phyloP scores from a whole-genome alignment of 1,140 invertebrate genomes.

The Pygmarrhopalites habei region DNA sequence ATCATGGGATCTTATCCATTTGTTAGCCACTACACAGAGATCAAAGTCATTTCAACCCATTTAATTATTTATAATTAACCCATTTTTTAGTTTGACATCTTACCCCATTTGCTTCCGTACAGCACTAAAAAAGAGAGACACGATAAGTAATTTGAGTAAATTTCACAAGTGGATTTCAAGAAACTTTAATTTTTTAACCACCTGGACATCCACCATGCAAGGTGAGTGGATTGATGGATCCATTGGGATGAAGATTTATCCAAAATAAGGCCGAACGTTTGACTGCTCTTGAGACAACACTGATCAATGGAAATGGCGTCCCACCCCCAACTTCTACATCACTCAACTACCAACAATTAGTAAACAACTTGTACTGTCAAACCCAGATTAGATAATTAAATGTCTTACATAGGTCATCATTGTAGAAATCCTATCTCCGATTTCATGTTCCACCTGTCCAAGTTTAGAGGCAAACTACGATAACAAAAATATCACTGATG shows the following conservation, averaged over 20 bases:
- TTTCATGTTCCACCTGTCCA: background rate
- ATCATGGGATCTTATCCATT: constrained; percentile 27
- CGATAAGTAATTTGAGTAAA: no score
- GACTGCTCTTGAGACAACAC: constrained; percentile 8
- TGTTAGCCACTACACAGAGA: constrained; percentile 24
- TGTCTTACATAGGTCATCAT: constrained; percentile 28
- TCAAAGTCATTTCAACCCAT: background rate
- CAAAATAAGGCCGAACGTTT: constrained; percentile 25
- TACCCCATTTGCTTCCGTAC: constrained; percentile 21
- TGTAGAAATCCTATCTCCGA: constrained; percentile 25
- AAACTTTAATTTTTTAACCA: background rate
- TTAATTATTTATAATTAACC: background rate
- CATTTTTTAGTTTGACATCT: background rate
- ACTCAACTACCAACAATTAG: background rate
- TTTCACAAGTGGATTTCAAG: no score
- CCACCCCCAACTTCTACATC: constrained; percentile 23
- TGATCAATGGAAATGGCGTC: constrained; percentile 22
- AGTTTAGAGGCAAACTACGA: background rate
- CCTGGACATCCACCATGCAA: constrained; percentile 24
- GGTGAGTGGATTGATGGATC: constrained; percentile 11
- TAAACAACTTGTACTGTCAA: background rate
- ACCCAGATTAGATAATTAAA: background rate
- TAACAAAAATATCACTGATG: background rate
- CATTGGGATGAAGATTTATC: constrained; percentile 25
- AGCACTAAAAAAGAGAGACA: no score